Conservation (phyloP, 2,797 vertebrate species). For the Pogoniulus pusillus region DNA sequence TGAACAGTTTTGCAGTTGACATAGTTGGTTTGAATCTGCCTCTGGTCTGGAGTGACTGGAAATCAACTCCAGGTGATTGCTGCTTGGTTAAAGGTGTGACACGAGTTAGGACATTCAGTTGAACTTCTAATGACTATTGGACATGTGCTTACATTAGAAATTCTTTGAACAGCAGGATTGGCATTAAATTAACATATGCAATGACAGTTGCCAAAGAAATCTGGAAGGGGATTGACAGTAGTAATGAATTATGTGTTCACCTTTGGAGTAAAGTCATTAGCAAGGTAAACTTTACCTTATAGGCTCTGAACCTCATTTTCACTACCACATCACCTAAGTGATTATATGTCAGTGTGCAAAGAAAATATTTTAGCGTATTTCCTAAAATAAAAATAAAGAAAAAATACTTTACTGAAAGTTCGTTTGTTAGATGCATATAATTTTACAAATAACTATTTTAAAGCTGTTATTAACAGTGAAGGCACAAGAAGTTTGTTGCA, state of each 20-base stretch:
- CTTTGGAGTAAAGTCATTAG: slow-evolving; percentile 12
- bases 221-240: not conserved
- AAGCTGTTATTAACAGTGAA: not conserved
- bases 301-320: not conserved
- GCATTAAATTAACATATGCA: not conserved
- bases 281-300: not conserved
- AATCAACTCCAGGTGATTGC: slow-evolving; percentile 32
- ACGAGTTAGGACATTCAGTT: slow-evolving; percentile 18
- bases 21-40: slow-evolving; percentile 17
- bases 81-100: slow-evolving; percentile 30
- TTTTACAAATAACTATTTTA: not conserved
- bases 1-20: not conserved
- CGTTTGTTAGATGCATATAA: not conserved
- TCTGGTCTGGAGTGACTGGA: slow-evolving; percentile 16
- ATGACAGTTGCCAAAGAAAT: slow-evolving; percentile 34
- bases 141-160: not conserved
- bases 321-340: not conserved
- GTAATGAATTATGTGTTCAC: not conserved
- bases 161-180: slow-evolving; percentile 17
- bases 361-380: not conserved
- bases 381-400: not conserved
- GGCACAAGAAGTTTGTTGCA: not conserved
- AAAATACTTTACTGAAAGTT: not conserved
- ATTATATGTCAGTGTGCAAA: not conserved
- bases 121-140: slow-evolving; percentile 40